Evolutionary conservation across 2,888 invertebrate species (phyloP).

Genomic region (Mesorhabditis spiculigera): DNA sequence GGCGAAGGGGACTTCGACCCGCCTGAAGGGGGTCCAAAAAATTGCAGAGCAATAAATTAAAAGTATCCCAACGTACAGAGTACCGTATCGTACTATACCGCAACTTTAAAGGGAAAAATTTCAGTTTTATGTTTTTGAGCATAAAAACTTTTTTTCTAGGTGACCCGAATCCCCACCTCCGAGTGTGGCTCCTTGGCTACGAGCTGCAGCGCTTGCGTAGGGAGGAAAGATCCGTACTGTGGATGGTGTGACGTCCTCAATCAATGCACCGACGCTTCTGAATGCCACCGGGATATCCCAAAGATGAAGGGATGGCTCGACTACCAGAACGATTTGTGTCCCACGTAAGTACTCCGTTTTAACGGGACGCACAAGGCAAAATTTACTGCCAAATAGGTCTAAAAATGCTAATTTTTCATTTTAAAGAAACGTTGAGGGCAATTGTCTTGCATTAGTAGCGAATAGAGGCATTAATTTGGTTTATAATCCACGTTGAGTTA

Average conservation of each 20-base stretch:
- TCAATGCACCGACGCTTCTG: conserved; percentile 33
- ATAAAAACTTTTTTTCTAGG: neutral
- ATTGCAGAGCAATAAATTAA: too few relatives aligned
- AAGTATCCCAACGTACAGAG: too few relatives aligned
- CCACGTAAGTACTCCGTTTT: conserved; percentile 20
- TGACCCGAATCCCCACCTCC: conserved; percentile 20
- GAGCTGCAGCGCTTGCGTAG: conserved; percentile 25
- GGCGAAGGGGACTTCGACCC: too few relatives aligned
- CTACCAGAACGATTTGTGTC: conserved; percentile 37
- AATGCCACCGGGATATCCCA: conserved; percentile 32
- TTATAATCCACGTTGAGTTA: too few relatives aligned
- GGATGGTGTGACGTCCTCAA: conserved; percentile 70
- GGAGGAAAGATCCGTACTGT: conserved; percentile 80
- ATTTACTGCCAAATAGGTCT: too few relatives aligned
- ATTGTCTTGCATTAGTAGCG: too few relatives aligned
- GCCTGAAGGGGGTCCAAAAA: too few relatives aligned
- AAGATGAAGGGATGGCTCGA: conserved; percentile 37
- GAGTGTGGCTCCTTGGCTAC: conserved; percentile 29
- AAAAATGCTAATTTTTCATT: conserved; percentile 7
- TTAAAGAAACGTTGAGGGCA: neutral
- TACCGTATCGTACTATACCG: too few relatives aligned
- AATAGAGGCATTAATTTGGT: too few relatives aligned
- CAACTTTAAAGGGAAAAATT: too few relatives aligned
- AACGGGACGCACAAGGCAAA: neutral
- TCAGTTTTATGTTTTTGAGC: too few relatives aligned